phyloP scores from a whole-genome alignment of 2,113 vertebrate species.

The Myrmecobius fasciatus region DNA sequence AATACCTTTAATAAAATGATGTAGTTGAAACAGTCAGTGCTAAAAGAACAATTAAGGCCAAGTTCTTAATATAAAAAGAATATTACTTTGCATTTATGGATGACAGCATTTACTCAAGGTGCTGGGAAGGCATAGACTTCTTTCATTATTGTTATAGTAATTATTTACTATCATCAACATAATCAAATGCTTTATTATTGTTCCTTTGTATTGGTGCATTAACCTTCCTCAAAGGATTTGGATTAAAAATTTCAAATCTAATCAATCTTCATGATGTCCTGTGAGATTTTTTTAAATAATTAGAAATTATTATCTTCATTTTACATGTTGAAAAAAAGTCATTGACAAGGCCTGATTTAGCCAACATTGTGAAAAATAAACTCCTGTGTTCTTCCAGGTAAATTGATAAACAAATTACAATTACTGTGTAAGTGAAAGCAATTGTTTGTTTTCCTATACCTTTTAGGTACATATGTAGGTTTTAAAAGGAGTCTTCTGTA shows the following conservation, averaged over 20 bases:
- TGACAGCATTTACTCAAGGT: slow-evolving; percentile 16
- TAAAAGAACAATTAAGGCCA: slow-evolving; percentile 62
- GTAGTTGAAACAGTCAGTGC: slow-evolving; percentile 63
- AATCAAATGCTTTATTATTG: slow-evolving; percentile 18
- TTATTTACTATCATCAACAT: slow-evolving; percentile 30
- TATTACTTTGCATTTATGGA: slow-evolving; percentile 47
- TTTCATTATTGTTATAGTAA: slow-evolving; percentile 19
- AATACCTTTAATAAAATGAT: slow-evolving; percentile 62
- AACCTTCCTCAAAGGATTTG: slow-evolving; percentile 10
- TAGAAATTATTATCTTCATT: neutral
- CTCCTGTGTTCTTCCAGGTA: neutral
- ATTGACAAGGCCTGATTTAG: accelerated
- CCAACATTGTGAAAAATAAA: accelerated
- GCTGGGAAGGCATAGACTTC: slow-evolving; percentile 4
- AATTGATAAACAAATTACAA: neutral
- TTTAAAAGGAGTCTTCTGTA: accelerated
- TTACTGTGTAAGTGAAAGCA: accelerated
- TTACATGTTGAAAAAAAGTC: accelerated
- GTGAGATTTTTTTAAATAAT: neutral
- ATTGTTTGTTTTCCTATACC: neutral
- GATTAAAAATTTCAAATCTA: slow-evolving; percentile 48
- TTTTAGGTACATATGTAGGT: neutral
- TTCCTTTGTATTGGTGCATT: slow-evolving; percentile 31
- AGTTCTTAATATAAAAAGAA: slow-evolving; percentile 55
- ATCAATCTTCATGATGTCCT: neutral